phyloP scores from a whole-genome alignment of 1,140 invertebrate species.

The Gonatopus flavifemur region DNA sequence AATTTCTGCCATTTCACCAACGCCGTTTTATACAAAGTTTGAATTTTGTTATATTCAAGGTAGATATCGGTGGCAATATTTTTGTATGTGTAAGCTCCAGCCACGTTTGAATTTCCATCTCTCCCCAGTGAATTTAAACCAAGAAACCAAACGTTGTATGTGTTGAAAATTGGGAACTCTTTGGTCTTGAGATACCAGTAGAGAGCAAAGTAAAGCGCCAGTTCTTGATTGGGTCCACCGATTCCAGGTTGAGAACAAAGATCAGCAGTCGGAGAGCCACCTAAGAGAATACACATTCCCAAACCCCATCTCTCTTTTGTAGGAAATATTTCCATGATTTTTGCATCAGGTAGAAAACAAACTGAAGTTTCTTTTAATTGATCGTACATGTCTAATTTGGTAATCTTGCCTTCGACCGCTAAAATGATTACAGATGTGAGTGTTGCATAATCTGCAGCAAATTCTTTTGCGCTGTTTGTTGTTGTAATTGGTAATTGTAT shows the following conservation, averaged over 20 bases:
- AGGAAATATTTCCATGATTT: constrained; percentile 34
- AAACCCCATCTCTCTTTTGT: constrained; percentile 35
- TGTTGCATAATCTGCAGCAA: constrained; percentile 41
- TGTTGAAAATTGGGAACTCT: constrained; percentile 33
- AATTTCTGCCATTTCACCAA: constrained; percentile 15
- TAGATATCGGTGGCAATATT: constrained; percentile 30
- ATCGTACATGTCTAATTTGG: constrained; percentile 31
- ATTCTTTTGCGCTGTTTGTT: constrained; percentile 56
- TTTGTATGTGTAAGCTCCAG: constrained; percentile 37
- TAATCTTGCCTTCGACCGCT: constrained; percentile 33
- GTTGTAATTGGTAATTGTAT: constrained; percentile 57
- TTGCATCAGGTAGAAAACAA: constrained; percentile 26
- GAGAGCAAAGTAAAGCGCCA: constrained; percentile 61
- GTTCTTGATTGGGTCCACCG: constrained; percentile 71
- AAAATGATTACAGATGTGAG: constrained; percentile 45
- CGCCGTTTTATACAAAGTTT: constrained; percentile 3
- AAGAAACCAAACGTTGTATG: constrained; percentile 42
- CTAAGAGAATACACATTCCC: constrained; percentile 46
- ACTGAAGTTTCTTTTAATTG: constrained; percentile 29
- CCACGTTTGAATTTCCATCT: constrained; percentile 33
- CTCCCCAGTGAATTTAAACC: constrained; percentile 28
- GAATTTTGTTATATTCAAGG: constrained; percentile 27
- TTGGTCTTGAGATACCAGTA: constrained; percentile 41
- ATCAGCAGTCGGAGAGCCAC: constrained; percentile 66
- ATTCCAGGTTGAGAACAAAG: constrained; percentile 50